Conservation (phyloP, 2,797 vertebrate species). For the Muscicapa striata region DNA sequence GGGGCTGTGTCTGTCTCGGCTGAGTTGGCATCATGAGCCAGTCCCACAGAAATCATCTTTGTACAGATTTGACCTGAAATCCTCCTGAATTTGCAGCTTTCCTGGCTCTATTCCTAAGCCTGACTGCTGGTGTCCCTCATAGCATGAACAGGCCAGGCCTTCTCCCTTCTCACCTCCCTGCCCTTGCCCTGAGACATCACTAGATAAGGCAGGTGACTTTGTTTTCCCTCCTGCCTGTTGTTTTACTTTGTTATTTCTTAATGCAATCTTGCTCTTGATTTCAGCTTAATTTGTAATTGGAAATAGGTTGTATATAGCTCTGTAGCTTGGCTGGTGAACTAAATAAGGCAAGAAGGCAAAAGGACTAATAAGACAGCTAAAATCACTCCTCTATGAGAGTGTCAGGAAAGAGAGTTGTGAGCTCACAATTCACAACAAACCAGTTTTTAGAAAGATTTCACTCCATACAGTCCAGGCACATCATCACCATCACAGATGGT, state of each 20-base stretch:
- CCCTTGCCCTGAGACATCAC: background rate
- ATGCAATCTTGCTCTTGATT: background rate
- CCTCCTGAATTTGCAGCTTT: background rate
- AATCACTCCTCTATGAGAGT: background rate
- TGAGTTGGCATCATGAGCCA: background rate
- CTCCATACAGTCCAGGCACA: background rate
- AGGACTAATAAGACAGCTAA: background rate
- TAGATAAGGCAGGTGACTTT: background rate
- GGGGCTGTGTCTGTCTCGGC: background rate
- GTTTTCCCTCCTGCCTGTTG: background rate
- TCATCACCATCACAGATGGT: background rate
- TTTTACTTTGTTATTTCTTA: background rate
- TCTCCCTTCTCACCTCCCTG: background rate
- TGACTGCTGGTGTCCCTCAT: background rate
- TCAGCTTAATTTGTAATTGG: background rate
- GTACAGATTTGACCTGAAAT: background rate
- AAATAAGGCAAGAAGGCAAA: background rate
- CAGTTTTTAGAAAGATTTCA: background rate
- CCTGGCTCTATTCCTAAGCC: background rate
- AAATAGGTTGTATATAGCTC: background rate
- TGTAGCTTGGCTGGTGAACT: background rate
- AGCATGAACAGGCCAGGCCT: background rate
- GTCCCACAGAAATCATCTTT: background rate
- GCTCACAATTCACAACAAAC: background rate
- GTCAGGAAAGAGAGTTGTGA: background rate